Percentiles rank a stretch among this genome's conserved stretches.
These are phyloP conservation scores for Knipowitschia caucasica DNA, from an alignment of 2,797 vertebrate species.

Conservation along the genomic window DNA sequence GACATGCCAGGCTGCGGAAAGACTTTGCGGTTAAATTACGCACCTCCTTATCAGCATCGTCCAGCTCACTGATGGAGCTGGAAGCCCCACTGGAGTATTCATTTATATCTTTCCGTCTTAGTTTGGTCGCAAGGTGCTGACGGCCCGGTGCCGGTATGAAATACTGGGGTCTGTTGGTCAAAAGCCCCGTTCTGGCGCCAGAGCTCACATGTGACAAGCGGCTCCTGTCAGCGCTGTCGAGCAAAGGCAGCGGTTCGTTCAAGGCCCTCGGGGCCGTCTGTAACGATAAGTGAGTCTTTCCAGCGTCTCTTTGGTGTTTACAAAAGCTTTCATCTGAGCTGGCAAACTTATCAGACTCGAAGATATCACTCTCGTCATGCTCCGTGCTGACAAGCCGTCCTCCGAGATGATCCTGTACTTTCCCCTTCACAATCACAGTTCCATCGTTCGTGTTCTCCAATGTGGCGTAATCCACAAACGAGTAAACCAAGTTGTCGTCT, in stretches of 20 bases:
- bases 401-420: slow-evolving; percentile 50
- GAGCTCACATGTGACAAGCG: slow-evolving; percentile 80
- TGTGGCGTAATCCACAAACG: slow-evolving; percentile 94
- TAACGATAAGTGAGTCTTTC: slow-evolving; percentile 88
- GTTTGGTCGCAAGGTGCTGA: slow-evolving; percentile 82
- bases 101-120: slow-evolving; percentile 81
- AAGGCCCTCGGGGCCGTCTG: slow-evolving; percentile 83
- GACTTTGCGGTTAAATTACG: slow-evolving; percentile 91
- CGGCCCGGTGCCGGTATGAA: slow-evolving; percentile 87
- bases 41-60: slow-evolving; percentile 97
- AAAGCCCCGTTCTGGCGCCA: slow-evolving; percentile 71
- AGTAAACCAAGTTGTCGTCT: slow-evolving; percentile 91
- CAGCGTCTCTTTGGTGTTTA: slow-evolving; percentile 62
- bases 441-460: slow-evolving; percentile 82
- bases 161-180: slow-evolving; percentile 68
- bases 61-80: slow-evolving; percentile 94
- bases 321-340: slow-evolving; percentile 75
- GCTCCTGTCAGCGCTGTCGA: slow-evolving; percentile 80
- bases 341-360: slow-evolving; percentile 73
- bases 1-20: slow-evolving; percentile 93
- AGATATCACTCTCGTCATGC: slow-evolving; percentile 79
- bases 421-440: slow-evolving; percentile 58
- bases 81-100: slow-evolving; percentile 93
- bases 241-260: slow-evolving; percentile 77
- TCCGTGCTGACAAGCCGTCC: slow-evolving; percentile 55